Percentiles rank a stretch among this genome's conserved stretches.
Conservation (phyloP, 2,888 invertebrate genomes). For the Marronus borbonicus region DNA sequence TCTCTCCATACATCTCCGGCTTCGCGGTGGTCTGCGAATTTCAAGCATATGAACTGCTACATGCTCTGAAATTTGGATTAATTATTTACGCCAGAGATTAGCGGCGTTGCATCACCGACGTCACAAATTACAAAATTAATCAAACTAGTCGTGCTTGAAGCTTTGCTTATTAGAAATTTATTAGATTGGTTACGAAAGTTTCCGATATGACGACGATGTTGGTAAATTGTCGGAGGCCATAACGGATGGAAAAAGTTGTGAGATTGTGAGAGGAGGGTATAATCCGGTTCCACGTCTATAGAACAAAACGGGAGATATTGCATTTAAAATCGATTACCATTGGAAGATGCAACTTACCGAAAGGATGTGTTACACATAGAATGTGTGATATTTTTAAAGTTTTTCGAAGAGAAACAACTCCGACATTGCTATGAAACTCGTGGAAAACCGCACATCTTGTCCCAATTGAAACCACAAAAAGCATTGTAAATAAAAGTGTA, state of each 20-base stretch:
- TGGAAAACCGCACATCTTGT: too few species aligned
- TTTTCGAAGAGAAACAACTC: too few species aligned
- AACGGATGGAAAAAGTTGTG: not conserved
- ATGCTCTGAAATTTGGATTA: slow-evolving; percentile 33
- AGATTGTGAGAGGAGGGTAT: not conserved
- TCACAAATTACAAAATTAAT: slow-evolving; percentile 45
- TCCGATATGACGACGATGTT: not conserved
- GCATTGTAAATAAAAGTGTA: too few species aligned
- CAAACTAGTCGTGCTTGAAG: slow-evolving; percentile 31
- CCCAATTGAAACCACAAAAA: too few species aligned
- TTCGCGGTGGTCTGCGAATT: not conserved
- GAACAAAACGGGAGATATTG: not conserved
- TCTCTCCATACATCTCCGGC: slow-evolving; percentile 2
- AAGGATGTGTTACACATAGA: not conserved
- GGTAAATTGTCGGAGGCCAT: not conserved
- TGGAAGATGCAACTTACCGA: not conserved
- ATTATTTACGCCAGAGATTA: slow-evolving; percentile 43
- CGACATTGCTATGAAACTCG: too few species aligned
- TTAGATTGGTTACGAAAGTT: slow-evolving; percentile 27
- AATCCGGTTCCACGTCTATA: not conserved
- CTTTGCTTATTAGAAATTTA: slow-evolving; percentile 40
- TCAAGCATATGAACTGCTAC: too few species aligned
- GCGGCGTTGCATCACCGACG: slow-evolving; percentile 28
- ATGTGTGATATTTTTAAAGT: too few species aligned
- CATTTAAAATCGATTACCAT: not conserved